Conservation (phyloP, 2,888 invertebrate species). For the Drosophila paracracens region DNA sequence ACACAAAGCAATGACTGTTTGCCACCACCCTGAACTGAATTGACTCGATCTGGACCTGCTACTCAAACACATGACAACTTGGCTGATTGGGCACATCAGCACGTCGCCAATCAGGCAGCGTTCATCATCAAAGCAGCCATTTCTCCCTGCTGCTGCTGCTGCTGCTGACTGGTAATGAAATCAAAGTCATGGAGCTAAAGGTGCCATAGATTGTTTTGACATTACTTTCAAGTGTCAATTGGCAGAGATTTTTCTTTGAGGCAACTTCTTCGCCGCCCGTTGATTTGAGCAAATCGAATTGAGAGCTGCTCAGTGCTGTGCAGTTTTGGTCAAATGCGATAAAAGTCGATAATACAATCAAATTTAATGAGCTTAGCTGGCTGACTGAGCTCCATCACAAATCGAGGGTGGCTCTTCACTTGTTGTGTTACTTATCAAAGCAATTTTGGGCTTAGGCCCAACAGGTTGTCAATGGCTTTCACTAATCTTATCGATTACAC, state of each 20-base stretch:
- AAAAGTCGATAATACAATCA: constrained; percentile 75
- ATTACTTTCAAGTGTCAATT: constrained; percentile 77
- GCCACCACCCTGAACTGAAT: constrained; percentile 8
- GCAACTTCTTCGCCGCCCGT: constrained; percentile 17
- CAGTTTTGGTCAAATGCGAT: constrained; percentile 72
- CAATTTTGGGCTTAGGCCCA: constrained; percentile 45
- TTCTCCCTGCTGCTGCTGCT: background rate
- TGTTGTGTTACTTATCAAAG: constrained; percentile 56
- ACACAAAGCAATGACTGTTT: constrained; percentile 11
- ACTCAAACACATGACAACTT: constrained; percentile 50
- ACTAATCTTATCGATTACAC: constrained; percentile 57
- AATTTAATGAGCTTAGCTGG: constrained; percentile 71
- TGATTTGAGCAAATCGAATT: constrained; percentile 66
- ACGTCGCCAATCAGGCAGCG: constrained; percentile 69
- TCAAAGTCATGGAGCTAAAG: constrained; percentile 58
- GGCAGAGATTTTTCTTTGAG: constrained; percentile 54
- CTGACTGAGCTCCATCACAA: constrained; percentile 21
- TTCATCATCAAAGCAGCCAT: constrained; percentile 22
- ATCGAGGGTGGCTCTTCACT: constrained; percentile 37
- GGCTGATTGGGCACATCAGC: constrained; percentile 72
- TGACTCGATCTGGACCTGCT: constrained; percentile 9
- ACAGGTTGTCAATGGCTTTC: constrained; percentile 57
- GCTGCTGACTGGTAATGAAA: constrained; percentile 42
- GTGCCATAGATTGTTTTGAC: constrained; percentile 74
- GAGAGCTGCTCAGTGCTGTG: constrained; percentile 17